Conservation (phyloP, 2,888 invertebrate species). For the Sepioteuthis lessoniana region DNA sequence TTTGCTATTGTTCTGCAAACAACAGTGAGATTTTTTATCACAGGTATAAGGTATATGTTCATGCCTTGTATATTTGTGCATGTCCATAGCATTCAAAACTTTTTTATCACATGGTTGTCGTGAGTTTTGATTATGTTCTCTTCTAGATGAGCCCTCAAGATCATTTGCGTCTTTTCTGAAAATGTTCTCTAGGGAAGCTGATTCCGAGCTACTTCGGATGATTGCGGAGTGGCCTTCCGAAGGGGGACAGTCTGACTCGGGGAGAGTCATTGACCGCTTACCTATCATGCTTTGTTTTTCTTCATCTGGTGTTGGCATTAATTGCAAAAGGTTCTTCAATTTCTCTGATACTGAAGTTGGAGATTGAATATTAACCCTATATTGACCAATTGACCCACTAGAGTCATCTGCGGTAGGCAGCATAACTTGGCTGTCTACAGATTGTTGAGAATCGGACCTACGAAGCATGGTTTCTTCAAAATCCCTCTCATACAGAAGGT, state of each 20-base stretch:
- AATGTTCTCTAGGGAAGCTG: conserved; percentile 14
- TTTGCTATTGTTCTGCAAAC: background rate
- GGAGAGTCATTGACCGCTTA: background rate
- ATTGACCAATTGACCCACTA: conserved; percentile 36
- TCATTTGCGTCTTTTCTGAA: background rate
- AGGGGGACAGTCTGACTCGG: background rate
- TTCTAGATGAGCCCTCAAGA: background rate
- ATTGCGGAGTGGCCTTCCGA: background rate
- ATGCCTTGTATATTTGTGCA: background rate
- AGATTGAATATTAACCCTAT: conserved; percentile 56
- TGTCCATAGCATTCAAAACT: background rate
- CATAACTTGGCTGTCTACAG: conserved; percentile 39
- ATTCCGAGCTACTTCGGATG: background rate
- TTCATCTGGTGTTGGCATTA: conserved; percentile 58
- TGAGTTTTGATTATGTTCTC: background rate
- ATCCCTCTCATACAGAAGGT: conserved; percentile 39
- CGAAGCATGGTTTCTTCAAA: conserved; percentile 8
- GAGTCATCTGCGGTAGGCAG: conserved; percentile 1
- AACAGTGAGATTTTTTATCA: conserved; percentile 18
- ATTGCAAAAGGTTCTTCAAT: conserved; percentile 64
- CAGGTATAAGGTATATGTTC: conserved; percentile 24
- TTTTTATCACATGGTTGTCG: background rate
- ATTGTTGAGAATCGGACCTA: conserved; percentile 36
- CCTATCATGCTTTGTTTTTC: background rate
- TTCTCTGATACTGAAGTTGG: conserved; percentile 69